Evolutionary conservation across 2,113 vertebrate genomes (phyloP), one percentile per base, ranked within the genome.

Genomic region (Passer montanus): DNA sequence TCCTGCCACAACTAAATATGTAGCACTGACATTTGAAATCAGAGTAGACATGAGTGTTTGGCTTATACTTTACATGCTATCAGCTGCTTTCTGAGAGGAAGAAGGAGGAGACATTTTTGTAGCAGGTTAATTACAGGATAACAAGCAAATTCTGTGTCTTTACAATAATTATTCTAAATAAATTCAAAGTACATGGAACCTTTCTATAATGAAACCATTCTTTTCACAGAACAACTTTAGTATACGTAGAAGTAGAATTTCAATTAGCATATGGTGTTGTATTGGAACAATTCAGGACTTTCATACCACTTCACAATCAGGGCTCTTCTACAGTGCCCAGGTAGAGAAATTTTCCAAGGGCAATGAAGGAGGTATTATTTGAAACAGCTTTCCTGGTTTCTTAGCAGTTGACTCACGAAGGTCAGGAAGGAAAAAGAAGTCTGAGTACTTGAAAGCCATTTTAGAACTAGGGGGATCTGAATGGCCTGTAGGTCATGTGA

Each of bases 81-180:
- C 92, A 89, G 84, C 94, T 96, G 90, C 73, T 90, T 77, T 94
- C 86, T 0, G 0, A 89, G 80, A 87, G 87, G 73, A 79, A 88
- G 84, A 10, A 90, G 88, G 76, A 93, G 56, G 88, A 87, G 89
- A 89, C 78, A 30, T 80, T 92, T 90, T 55, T 83, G 84, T 92
- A 87, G 75, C 96, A 94, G 90, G 67, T 94, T 96, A 96, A 96
- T 94, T 97, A 70, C 80, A 75, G 52, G 75, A 62, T 96, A 85
- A 87, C 63, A 89, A 95, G 87, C 68, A 88, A 91, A 79, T 95
- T 23, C 75, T 90, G 59, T 85, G 85, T 84, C 80, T 87, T 94
- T 87, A 73, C 83, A 76, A 46, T 90, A 90, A 92, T 94, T 94
- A 89, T 73, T 92, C 88, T 87, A 89, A 96, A 91, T 89, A 95